Percentiles rank a stretch among this genome's conserved stretches.
These are phyloP conservation scores for Cryptomyrus ogoouensis DNA, from an alignment of 2,113 vertebrate genomes.

Conservation along the genomic window DNA sequence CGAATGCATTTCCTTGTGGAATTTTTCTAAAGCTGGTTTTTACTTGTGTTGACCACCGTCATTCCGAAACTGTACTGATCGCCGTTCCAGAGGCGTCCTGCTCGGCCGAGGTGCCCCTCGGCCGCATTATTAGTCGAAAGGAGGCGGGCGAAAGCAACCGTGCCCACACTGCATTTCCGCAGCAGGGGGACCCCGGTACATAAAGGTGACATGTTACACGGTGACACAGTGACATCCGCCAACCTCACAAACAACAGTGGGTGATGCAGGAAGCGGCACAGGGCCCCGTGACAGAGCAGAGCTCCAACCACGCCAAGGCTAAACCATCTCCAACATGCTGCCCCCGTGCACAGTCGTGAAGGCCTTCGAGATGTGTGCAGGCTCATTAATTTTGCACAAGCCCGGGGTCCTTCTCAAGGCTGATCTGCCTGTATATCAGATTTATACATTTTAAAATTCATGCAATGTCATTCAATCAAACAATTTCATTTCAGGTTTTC, in stretches of 20 bases:
- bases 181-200: not conserved
- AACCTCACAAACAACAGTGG: constrained; percentile 14
- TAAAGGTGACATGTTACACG: not conserved
- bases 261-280: not conserved
- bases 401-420: not conserved
- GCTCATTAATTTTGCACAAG: not conserved
- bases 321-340: not conserved
- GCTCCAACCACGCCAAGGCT: not conserved
- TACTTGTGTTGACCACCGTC: not conserved
- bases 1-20: not conserved
- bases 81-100: not conserved
- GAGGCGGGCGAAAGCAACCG: not conserved
- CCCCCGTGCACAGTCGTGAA: not conserved
- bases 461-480: not conserved
- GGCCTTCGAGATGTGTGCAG: not conserved
- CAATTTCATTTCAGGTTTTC: not conserved
- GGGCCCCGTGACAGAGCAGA: not conserved
- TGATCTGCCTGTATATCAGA: not conserved
- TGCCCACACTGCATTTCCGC: not conserved
- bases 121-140: not conserved
- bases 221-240: constrained; percentile 2
- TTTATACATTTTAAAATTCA: not conserved
- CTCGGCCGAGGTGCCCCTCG: not conserved
- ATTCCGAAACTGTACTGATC: not conserved
- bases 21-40: not conserved